These are phyloP conservation scores for Eupeodes corollae DNA, from an alignment of 1,140 invertebrate genomes.

Conservation along the genomic window DNA sequence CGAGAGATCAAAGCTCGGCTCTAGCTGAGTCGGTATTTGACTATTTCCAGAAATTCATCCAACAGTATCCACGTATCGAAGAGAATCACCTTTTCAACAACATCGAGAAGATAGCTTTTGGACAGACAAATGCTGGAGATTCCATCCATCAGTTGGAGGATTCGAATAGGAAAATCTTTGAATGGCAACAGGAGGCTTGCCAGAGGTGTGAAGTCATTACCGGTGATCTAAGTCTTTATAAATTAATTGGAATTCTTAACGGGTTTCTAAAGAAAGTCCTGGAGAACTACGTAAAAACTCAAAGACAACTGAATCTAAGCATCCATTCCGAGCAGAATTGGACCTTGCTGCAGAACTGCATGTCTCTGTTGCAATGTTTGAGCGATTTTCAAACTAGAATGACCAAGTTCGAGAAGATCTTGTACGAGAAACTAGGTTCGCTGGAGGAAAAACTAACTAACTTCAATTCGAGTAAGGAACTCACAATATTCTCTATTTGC, in stretches of 20 bases:
- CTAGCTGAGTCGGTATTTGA: slow-evolving; percentile 45
- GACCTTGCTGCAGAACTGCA: slow-evolving; percentile 56
- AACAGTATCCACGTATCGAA: slow-evolving; percentile 29
- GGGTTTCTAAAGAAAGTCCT: slow-evolving; percentile 46
- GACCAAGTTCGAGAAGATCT: slow-evolving; percentile 47
- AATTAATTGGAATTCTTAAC: slow-evolving; percentile 23
- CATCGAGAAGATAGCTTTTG: slow-evolving; percentile 21
- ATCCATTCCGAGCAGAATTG: slow-evolving; percentile 50
- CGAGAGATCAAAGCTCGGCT: slow-evolving; percentile 13
- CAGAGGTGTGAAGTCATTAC: slow-evolving; percentile 25
- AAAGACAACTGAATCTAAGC: slow-evolving; percentile 45
- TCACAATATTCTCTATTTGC: slow-evolving; percentile 20
- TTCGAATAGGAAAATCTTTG: slow-evolving; percentile 28
- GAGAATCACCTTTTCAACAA: slow-evolving; percentile 25
- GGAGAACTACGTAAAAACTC: slow-evolving; percentile 45
- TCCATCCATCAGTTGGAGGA: slow-evolving; percentile 30
- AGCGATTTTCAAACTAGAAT: slow-evolving; percentile 49
- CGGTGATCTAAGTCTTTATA: slow-evolving; percentile 30
- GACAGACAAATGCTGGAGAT: slow-evolving; percentile 26
- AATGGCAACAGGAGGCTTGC: slow-evolving; percentile 25
- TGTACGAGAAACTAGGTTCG: slow-evolving; percentile 19
- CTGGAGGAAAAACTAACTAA: slow-evolving; percentile 12
- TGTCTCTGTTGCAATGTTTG: slow-evolving; percentile 56
- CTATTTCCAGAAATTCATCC: slow-evolving; percentile 32
- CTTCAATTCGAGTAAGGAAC: background rate